These are phyloP conservation scores for Eurystomus gularis DNA, from an alignment of 2,113 vertebrate genomes.

Conservation along the genomic window DNA sequence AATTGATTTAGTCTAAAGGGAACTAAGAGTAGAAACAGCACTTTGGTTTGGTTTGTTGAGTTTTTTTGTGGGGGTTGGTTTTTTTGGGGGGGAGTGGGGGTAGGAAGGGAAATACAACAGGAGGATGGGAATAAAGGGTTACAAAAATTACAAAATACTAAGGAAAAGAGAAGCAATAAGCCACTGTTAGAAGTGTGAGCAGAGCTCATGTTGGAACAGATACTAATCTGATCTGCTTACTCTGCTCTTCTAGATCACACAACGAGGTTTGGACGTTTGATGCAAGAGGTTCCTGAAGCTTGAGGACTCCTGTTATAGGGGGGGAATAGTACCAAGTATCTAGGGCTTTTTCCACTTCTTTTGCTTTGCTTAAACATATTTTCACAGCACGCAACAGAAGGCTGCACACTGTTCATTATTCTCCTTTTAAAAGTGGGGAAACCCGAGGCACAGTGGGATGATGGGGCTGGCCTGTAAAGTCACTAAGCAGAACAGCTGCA, in stretches of 20 bases:
- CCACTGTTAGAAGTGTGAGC: background rate
- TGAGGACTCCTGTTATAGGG: background rate
- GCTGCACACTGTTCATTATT: background rate
- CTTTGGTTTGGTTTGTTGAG: background rate
- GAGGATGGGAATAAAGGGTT: background rate
- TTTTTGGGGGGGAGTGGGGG: background rate
- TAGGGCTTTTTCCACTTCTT: background rate
- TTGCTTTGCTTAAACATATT: background rate
- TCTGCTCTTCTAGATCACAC: background rate
- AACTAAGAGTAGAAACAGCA: background rate
- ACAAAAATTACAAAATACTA: background rate
- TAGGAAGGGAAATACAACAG: background rate
- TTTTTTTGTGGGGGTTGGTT: no score
- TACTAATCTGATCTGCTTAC: background rate
- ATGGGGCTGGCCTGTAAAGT: background rate
- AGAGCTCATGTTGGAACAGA: background rate
- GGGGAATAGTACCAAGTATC: accelerated
- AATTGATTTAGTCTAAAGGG: background rate
- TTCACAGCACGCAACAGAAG: background rate
- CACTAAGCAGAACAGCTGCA: accelerated
- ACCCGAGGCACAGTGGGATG: background rate
- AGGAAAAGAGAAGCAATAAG: background rate
- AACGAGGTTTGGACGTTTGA: background rate
- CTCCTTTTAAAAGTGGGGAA: background rate
- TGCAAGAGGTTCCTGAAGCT: background rate